These are phyloP conservation scores for Ptychochromis oligacanthus DNA, from an alignment of 2,113 vertebrate species.

Conservation along the genomic window DNA sequence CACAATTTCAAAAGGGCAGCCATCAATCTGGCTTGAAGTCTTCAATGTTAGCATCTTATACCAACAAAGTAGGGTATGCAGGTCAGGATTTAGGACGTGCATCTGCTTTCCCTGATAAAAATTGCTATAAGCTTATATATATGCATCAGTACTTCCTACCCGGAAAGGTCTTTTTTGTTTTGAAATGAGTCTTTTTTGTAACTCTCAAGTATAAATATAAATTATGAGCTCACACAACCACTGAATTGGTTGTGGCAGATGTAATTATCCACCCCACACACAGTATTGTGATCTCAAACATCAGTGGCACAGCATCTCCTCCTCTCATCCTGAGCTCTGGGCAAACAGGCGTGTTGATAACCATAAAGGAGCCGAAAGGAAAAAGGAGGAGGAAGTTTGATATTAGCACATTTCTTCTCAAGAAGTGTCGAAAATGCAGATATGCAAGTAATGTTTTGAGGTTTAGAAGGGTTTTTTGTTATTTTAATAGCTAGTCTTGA, in stretches of 20 bases:
- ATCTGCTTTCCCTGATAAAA: background rate
- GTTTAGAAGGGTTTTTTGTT: background rate
- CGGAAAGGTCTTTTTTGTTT: background rate
- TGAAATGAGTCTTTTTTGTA: background rate
- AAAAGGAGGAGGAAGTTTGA: background rate
- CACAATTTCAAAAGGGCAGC: background rate
- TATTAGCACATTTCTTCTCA: background rate
- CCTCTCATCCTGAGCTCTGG: background rate
- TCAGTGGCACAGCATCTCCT: background rate
- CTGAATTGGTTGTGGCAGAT: background rate
- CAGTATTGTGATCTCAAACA: background rate
- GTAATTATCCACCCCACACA: background rate
- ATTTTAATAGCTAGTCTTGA: background rate
- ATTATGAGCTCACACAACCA: background rate
- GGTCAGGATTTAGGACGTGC: background rate
- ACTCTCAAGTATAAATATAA: background rate
- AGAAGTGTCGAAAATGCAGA: background rate
- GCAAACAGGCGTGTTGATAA: background rate
- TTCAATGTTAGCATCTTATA: background rate
- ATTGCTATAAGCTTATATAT: too few relatives aligned
- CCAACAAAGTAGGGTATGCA: rapidly evolving
- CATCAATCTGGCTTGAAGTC: background rate
- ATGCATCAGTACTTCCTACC: too few relatives aligned
- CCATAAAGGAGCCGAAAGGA: background rate
- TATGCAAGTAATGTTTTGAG: rapidly evolving